These are phyloP conservation scores for Sthenelais limicola DNA, from an alignment of 2,888 invertebrate genomes.

Conservation along the genomic window DNA sequence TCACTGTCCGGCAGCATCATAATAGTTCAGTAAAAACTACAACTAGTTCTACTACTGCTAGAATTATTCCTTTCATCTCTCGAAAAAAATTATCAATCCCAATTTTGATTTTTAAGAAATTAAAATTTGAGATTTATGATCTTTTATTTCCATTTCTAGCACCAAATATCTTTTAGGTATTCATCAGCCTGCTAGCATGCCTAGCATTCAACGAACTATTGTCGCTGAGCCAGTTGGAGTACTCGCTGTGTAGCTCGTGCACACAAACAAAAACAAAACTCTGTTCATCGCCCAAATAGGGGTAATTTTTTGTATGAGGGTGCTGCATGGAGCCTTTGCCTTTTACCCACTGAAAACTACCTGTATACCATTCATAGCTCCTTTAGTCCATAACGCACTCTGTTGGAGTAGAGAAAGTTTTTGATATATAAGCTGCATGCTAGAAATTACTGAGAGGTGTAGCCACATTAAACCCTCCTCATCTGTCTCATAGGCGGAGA, in stretches of 20 bases:
- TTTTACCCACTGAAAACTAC: too few relatives aligned
- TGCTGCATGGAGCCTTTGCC: too few relatives aligned
- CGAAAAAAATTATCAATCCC: neutral
- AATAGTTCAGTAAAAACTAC: too few relatives aligned
- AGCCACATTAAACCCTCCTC: conserved; percentile 18
- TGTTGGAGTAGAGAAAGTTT: conserved; percentile 9
- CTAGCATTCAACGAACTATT: conserved; percentile 32
- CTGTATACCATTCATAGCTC: too few relatives aligned
- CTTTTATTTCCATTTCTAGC: conserved; percentile 25
- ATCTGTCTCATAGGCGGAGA: conserved; percentile 29
- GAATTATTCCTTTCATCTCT: conserved; percentile 6
- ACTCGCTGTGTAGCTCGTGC: conserved; percentile 24
- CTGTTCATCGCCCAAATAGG: too few relatives aligned
- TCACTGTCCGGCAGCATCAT: too few relatives aligned
- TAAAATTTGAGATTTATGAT: conserved; percentile 2
- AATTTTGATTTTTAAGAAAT: neutral
- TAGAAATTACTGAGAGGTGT: neutral
- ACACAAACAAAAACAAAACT: too few relatives aligned
- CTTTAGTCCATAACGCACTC: too few relatives aligned
- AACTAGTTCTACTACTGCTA: too few relatives aligned
- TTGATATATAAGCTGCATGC: neutral
- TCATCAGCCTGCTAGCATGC: conserved; percentile 34
- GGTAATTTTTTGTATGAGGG: too few relatives aligned
- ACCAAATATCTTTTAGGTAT: conserved; percentile 38
- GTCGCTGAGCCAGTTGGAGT: conserved; percentile 38